Conservation (phyloP, 2,797 vertebrate genomes). For the Enoplosus armatus region DNA sequence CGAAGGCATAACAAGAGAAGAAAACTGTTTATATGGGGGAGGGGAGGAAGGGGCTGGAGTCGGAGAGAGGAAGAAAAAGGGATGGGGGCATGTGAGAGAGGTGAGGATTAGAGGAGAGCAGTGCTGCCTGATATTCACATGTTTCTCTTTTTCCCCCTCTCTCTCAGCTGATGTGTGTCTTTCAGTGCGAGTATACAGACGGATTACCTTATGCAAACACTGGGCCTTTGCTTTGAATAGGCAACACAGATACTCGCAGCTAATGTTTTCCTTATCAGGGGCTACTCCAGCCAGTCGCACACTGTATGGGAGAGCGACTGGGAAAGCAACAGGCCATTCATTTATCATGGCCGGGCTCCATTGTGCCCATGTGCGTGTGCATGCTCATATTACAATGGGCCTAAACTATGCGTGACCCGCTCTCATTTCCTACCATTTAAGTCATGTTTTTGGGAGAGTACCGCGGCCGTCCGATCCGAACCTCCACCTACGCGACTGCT, state of each 20-base stretch:
- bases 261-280: constrained; percentile 79
- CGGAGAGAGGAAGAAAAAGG: constrained; percentile 9
- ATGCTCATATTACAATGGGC: constrained; percentile 71
- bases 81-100: constrained; percentile 48
- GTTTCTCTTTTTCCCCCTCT: constrained; percentile 36
- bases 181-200: constrained; percentile 64
- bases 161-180: constrained; percentile 74
- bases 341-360: constrained; percentile 66
- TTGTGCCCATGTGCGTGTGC: constrained; percentile 69
- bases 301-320: constrained; percentile 51
- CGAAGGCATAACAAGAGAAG: constrained; percentile 52
- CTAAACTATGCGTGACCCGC: constrained; percentile 72
- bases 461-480: background rate
- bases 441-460: constrained; percentile 58
- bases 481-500: constrained; percentile 25
- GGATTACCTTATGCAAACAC: constrained; percentile 78
- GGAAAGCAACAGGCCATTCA: constrained; percentile 59
- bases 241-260: constrained; percentile 72
- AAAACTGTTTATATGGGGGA: constrained; percentile 50
- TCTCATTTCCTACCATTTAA: constrained; percentile 76
- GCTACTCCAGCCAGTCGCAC: constrained; percentile 63
- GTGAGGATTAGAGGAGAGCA: constrained; percentile 53
- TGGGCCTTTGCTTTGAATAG: constrained; percentile 71
- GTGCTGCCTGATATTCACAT: constrained; percentile 56
- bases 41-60: constrained; percentile 39